Base-by-base conservation (phyloP, 2,888 invertebrate genomes). In the Clostera curtula region DNA sequence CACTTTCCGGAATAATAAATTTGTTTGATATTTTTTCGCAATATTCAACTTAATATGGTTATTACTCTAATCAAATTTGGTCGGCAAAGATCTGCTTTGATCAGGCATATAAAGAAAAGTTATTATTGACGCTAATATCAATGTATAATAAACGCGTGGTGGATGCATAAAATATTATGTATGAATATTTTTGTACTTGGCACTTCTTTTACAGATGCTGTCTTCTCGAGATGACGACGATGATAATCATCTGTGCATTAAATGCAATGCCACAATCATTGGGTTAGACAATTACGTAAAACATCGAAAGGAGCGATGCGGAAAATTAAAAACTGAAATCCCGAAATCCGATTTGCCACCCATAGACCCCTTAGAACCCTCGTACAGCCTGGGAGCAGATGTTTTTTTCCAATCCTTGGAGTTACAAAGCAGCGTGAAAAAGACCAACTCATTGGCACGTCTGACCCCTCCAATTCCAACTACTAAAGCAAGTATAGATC, bases 241-340 rank as follows among this genome's bases (percentile, higher is more conserved):
- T 28, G 95, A 96, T 70, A 90, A 88, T 3, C 96, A 97, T 60
- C 88, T 93, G 38, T 97, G 96, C 72, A 89, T 96, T 52, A 93
- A 92, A 59, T 97, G 96, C 74, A 92, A 92, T 48, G 64, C 86
- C 9, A 95, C 95, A 2, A 90, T 96, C 34, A 74, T 89, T 17
- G 96, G 96, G 0, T 82, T 97, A n/a, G 91, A 92, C 19, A 92
- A 92, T 63, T 97, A 97, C 63, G 88, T 97, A 12, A 86, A 87
- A 18, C 96, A 97, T 59, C 88, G 95, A 20, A 93, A 93, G 59
- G 79, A 86, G 15, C 87, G 87, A 42, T 94, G 94, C 49, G 79
- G 82, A 12, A 84, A 85, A 63, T 19, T 42, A 3, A 57, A 59
- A 27, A 60, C 44, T 2, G 63, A 62, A 14, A 43, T 47, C 0